Conservation (phyloP, 2,888 invertebrate species). For the Zygogramma bicolorata region DNA sequence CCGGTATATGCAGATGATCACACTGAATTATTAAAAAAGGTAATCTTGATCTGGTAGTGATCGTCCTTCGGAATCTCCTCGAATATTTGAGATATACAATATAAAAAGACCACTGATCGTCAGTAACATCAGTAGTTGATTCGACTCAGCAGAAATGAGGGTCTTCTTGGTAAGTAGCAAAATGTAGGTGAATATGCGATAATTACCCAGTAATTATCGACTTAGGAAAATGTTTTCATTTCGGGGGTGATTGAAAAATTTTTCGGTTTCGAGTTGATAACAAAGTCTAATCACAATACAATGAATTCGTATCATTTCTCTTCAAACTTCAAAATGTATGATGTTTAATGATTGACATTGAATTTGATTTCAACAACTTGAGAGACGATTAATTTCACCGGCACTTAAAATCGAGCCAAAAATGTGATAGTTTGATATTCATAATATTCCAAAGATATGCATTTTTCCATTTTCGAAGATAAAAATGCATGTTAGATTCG, state of each 20-base stretch:
- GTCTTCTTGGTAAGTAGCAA: constrained; percentile 24
- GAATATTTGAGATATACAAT: constrained; percentile 9
- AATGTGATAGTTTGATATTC: no score
- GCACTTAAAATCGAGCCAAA: no score
- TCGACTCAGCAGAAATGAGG: constrained; percentile 24
- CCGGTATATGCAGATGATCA: constrained; percentile 2
- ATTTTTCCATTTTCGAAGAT: no score
- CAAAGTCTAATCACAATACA: no score
- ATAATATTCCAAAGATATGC: no score
- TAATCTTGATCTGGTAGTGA: constrained; percentile 3
- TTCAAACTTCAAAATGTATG: no score
- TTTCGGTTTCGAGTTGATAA: background rate
- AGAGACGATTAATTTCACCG: background rate
- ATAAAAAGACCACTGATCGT: constrained; percentile 13
- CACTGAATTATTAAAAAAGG: constrained; percentile 7
- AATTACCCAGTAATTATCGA: background rate
- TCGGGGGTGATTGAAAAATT: no score
- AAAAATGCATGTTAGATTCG: no score
- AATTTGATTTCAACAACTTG: background rate
- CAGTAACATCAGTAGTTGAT: constrained; percentile 12
- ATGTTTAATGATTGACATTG: background rate
- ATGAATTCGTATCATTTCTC: no score
- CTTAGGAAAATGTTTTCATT: no score
- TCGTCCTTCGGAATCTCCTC: constrained; percentile 14
- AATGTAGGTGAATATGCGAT: background rate